Percentiles rank a stretch among this genome's conserved stretches.
These are phyloP conservation scores for Diogma glabrata DNA, from an alignment of 2,888 invertebrate species.

Conservation along the genomic window DNA sequence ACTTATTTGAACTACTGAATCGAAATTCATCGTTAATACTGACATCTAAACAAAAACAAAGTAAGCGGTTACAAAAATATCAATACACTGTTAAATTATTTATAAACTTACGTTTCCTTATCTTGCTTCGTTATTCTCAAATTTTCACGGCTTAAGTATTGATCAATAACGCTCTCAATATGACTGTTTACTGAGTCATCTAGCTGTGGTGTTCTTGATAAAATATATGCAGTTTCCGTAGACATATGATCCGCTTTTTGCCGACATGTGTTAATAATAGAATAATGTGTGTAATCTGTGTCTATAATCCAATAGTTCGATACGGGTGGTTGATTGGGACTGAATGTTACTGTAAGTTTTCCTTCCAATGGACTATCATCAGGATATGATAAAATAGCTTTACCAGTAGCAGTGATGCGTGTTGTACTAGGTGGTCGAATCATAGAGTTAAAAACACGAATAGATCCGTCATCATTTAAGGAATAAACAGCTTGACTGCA, in stretches of 20 bases:
- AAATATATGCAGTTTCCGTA: constrained; percentile 6
- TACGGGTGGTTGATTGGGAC: neutral
- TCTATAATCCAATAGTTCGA: constrained; percentile 9
- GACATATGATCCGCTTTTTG: neutral
- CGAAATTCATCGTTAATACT: too few relatives aligned
- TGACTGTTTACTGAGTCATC: neutral
- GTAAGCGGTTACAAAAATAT: too few relatives aligned
- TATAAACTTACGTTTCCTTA: neutral
- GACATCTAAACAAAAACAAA: too few relatives aligned
- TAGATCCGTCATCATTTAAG: neutral
- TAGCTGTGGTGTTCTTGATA: constrained; percentile 3
- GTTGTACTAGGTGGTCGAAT: neutral
- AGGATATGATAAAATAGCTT: constrained; percentile 8
- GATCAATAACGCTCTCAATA: neutral
- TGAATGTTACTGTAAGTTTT: constrained; percentile 10
- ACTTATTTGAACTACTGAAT: too few relatives aligned
- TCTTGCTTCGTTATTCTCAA: constrained; percentile 5
- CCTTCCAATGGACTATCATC: constrained; percentile 2
- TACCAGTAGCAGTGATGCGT: neutral
- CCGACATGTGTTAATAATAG: neutral
- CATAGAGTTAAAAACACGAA: constrained; percentile 2
- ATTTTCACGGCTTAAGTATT: neutral
- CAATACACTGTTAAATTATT: too few relatives aligned
- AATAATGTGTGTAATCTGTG: constrained; percentile 9
- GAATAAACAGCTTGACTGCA: constrained; percentile 2